These are phyloP conservation scores for Gymnogyps californianus DNA, from an alignment of 2,113 vertebrate species.

Conservation along the genomic window DNA sequence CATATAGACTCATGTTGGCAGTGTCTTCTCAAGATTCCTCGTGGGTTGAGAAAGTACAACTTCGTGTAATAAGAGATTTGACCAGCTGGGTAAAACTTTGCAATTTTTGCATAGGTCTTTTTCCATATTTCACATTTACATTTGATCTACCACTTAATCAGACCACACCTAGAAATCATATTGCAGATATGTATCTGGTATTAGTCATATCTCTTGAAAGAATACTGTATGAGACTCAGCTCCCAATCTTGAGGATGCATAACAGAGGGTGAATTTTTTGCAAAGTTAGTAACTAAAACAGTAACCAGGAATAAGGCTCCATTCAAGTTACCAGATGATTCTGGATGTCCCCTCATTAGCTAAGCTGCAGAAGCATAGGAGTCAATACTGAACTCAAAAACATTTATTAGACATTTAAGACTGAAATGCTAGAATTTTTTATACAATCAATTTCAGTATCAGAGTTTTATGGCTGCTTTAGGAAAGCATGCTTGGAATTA, in stretches of 20 bases:
- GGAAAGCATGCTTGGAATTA: not conserved
- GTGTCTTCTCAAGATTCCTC: not conserved
- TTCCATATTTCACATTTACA: not conserved
- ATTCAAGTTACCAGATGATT: not conserved
- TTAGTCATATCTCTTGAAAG: not conserved
- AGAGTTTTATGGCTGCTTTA: not conserved
- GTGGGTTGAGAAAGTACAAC: not conserved
- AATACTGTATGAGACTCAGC: not conserved
- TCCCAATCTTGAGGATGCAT: not conserved
- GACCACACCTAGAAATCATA: not conserved
- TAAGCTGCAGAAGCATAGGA: not conserved
- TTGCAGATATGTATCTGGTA: not conserved
- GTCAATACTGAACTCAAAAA: not conserved
- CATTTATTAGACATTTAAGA: not conserved
- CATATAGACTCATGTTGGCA: not conserved
- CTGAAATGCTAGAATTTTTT: not conserved
- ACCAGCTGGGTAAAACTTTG: not conserved
- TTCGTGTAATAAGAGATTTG: not conserved
- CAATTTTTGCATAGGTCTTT: not conserved
- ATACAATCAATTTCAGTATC: not conserved
- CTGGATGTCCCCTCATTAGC: not conserved
- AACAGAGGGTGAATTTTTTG: not conserved
- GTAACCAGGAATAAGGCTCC: not conserved
- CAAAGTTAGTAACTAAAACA: not conserved
- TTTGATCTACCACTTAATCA: not conserved